Conservation (phyloP, 2,113 vertebrate species). For the Alexandromys fortis region DNA sequence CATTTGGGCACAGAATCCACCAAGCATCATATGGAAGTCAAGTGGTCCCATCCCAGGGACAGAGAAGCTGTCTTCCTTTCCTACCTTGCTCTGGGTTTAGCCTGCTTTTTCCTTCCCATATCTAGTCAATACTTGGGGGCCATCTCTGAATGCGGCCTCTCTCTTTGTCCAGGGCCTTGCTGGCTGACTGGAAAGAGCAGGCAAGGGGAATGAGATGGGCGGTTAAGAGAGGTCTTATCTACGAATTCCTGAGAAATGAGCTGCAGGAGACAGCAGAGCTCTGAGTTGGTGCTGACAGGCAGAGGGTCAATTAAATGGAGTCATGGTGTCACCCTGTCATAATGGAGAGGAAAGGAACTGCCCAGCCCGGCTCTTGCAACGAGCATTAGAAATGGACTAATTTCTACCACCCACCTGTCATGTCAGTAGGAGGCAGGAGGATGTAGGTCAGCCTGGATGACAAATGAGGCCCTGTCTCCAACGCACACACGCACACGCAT, state of each 20-base stretch:
- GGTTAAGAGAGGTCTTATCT: background rate
- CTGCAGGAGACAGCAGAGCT: background rate
- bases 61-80: background rate
- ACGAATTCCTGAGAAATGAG: background rate
- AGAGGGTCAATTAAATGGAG: background rate
- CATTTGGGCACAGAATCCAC: background rate
- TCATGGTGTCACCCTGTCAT: background rate
- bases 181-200: background rate
- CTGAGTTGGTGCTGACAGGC: background rate
- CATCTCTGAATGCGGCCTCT: background rate
- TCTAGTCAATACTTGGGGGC: background rate
- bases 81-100: background rate
- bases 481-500: background rate
- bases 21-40: accelerated
- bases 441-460: background rate
- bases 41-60: background rate
- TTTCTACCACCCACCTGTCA: background rate
- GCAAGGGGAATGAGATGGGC: background rate
- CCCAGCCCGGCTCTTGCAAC: background rate
- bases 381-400: background rate
- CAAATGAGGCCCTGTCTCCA: background rate
- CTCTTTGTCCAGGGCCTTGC: background rate
- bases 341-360: background rate
- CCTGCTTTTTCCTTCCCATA: background rate
- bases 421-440: background rate